These are phyloP conservation scores for Hystrix brachyura DNA, from an alignment of 2,113 vertebrate species.

Conservation along the genomic window DNA sequence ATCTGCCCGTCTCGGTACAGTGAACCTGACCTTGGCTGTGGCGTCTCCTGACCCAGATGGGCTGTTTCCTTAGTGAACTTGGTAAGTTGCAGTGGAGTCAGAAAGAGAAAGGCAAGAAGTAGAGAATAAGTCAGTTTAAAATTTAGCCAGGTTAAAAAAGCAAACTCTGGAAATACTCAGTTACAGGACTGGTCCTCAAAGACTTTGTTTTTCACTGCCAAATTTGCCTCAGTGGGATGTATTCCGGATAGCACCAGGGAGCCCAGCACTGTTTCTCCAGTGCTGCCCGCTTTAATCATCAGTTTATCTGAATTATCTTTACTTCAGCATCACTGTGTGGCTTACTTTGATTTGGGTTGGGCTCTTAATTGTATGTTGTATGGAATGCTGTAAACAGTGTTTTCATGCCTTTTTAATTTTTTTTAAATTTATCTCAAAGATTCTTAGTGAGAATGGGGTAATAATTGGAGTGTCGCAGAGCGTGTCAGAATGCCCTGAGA, in stretches of 20 bases:
- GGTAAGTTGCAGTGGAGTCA: neutral
- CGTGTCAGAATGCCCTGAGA: neutral
- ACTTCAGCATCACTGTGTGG: conserved; percentile 52
- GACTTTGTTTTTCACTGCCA: neutral
- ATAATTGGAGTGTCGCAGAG: neutral
- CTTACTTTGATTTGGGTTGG: conserved; percentile 68
- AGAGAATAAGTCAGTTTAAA: conserved; percentile 2
- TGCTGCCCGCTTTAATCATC: conserved; percentile 48
- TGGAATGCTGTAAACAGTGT: conserved; percentile 64
- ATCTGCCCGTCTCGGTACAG: neutral
- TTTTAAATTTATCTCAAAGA: neutral
- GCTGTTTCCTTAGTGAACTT: neutral
- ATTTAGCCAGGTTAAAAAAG: neutral
- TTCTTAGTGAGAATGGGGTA: neutral
- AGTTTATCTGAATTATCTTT: conserved; percentile 64
- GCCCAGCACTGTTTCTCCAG: neutral
- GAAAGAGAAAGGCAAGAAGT: neutral
- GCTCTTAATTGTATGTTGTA: conserved; percentile 61
- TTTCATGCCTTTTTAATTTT: conserved; percentile 23
- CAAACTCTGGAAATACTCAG: neutral
- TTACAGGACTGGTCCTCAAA: neutral
- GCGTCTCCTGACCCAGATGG: rapidly evolving
- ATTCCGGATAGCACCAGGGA: neutral
- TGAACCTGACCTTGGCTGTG: neutral
- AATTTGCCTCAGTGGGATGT: neutral